phyloP scores from a whole-genome alignment of 2,113 vertebrate genomes.

The Corydoras sp. region DNA sequence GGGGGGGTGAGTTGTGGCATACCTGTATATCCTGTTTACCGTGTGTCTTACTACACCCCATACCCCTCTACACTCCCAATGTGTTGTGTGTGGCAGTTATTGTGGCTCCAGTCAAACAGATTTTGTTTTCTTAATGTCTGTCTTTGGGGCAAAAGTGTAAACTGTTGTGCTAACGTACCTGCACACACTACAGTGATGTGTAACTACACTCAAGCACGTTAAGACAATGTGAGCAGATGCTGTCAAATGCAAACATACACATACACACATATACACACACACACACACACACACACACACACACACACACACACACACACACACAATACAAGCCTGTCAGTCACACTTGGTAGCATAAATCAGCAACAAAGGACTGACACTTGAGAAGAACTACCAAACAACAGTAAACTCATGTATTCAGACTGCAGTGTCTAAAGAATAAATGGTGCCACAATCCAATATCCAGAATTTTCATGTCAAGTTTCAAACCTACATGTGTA shows the following conservation, averaged over 20 bases:
- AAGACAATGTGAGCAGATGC: conserved; percentile 16
- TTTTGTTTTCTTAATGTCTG: conserved; percentile 51
- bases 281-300: conserved; percentile 8
- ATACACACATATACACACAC: too few relatives aligned
- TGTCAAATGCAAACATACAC: conserved; percentile 25
- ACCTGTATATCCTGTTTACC: conserved; percentile 46
- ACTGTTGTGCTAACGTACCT: conserved; percentile 65
- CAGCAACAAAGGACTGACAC: conserved; percentile 35
- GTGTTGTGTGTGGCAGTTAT: conserved; percentile 30
- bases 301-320: conserved; percentile 4
- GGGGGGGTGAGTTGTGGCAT: conserved; percentile 10
- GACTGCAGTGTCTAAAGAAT: too few relatives aligned
- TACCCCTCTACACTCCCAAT: conserved; percentile 28
- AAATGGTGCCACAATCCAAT: too few relatives aligned
- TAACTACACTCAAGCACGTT: conserved; percentile 42
- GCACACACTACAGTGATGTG: conserved; percentile 56
- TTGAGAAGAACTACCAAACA: conserved; percentile 12
- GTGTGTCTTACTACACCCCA: conserved; percentile 11
- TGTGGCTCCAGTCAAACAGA: conserved; percentile 47
- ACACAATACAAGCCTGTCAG: conserved; percentile 30
- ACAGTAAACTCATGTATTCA: too few relatives aligned
- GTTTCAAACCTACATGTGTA: too few relatives aligned
- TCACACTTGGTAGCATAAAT: conserved; percentile 37
- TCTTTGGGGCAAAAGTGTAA: conserved; percentile 69
- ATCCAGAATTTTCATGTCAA: too few relatives aligned